Evolutionary conservation across 1,140 invertebrate genomes (phyloP).

Genomic region (Parapsyche elsis): DNA sequence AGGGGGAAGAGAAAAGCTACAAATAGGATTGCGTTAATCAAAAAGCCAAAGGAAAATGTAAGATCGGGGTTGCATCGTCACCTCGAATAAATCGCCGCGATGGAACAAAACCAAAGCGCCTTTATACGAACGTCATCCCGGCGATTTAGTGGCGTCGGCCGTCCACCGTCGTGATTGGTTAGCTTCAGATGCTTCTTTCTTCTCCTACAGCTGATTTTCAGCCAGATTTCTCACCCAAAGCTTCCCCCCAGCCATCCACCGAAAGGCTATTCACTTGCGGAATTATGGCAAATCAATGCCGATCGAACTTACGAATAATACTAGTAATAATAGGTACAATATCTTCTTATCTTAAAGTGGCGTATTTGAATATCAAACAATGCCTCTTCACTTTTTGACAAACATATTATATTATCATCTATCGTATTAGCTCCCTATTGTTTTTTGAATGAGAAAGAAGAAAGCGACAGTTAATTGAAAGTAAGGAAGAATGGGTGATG

Average conservation of each 20-base stretch:
- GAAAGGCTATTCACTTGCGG: constrained; percentile 12
- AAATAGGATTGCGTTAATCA: constrained; percentile 20
- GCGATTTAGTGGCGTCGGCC: constrained; percentile 24
- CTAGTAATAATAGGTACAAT: no score
- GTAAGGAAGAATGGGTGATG: no score
- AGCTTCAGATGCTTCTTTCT: constrained; percentile 1
- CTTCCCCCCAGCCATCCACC: not conserved
- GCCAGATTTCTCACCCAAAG: not conserved
- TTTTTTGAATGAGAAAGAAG: no score
- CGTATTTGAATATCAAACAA: no score
- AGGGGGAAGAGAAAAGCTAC: not conserved
- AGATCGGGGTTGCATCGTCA: constrained; percentile 29
- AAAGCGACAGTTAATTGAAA: no score
- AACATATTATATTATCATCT: no score
- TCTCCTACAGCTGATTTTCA: not conserved
- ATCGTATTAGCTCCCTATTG: no score
- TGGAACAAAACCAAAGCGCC: constrained; percentile 30
- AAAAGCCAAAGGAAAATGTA: constrained; percentile 22
- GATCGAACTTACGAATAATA: not conserved
- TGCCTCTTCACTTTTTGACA: no score
- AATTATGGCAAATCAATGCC: constrained; percentile 4
- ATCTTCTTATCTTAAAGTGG: no score
- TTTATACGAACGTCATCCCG: constrained; percentile 38
- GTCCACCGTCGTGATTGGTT: constrained; percentile 18
- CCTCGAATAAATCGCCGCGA: constrained; percentile 34